A percentile compares a stretch with the other conserved stretches of the same genome.
Evolutionary conservation across 2,888 invertebrate species (phyloP).

Genomic region (Caenorhabditis zanzibari): DNA sequence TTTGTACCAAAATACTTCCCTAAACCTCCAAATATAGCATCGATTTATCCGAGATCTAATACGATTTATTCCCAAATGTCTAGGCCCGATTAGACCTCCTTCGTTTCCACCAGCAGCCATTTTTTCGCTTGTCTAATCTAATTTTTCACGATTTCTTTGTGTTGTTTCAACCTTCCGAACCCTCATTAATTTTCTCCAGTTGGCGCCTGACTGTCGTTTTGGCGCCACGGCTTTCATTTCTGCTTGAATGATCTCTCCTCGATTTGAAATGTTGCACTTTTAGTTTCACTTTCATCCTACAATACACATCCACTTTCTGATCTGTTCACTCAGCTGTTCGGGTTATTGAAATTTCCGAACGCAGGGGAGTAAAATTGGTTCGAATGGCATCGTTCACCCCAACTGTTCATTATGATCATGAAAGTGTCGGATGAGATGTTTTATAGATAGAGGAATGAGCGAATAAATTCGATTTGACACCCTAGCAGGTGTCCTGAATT

Average conservation of each 20-base stretch:
- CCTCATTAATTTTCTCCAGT: constrained; percentile 22
- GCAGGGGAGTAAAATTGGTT: too few relatives aligned
- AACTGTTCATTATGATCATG: neutral
- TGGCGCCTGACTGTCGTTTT: constrained; percentile 34
- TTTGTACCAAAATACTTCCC: too few relatives aligned
- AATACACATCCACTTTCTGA: constrained; percentile 22
- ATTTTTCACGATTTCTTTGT: constrained; percentile 35
- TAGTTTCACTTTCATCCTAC: constrained; percentile 36
- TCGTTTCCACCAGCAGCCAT: neutral
- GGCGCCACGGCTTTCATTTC: constrained; percentile 43
- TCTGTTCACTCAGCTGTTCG: constrained; percentile 20
- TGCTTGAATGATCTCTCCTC: constrained; percentile 37
- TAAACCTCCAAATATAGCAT: too few relatives aligned
- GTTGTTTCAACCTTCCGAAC: constrained; percentile 49
- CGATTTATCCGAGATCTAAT: too few relatives aligned
- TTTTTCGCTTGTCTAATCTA: constrained; percentile 27
- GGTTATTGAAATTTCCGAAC: neutral
- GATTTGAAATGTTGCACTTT: constrained; percentile 53
- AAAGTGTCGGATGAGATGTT: neutral
- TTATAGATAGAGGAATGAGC: neutral
- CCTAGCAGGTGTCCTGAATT: constrained; percentile 48
- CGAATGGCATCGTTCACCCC: neutral
- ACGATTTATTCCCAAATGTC: too few relatives aligned
- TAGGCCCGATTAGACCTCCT: neutral
- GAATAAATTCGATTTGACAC: constrained; percentile 43